Conservation (phyloP, 1,140 invertebrate species). For the Drosophila lowei region DNA sequence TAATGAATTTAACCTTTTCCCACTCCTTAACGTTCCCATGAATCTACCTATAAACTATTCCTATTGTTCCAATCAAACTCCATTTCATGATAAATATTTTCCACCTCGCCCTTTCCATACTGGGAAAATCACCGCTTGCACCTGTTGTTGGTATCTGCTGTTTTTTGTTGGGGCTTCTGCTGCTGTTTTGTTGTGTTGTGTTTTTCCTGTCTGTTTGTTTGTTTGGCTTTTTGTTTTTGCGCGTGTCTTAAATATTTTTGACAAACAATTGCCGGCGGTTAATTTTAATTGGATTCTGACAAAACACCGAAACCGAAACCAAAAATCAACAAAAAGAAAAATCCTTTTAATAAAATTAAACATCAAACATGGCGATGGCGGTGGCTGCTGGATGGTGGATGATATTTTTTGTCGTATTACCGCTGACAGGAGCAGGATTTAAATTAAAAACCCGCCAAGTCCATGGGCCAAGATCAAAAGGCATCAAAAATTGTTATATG, state of each 20-base stretch:
- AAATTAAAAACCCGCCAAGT: slow-evolving; percentile 82
- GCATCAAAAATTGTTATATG: slow-evolving; percentile 68
- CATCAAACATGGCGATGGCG: slow-evolving; percentile 64
- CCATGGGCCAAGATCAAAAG: slow-evolving; percentile 76
- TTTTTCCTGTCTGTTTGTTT: slow-evolving; percentile 15
- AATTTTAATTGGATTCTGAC: slow-evolving; percentile 81
- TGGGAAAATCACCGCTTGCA: slow-evolving; percentile 2
- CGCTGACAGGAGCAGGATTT: slow-evolving; percentile 75
- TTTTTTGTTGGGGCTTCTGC: not conserved
- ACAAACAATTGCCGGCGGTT: slow-evolving; percentile 77
- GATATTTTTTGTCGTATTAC: slow-evolving; percentile 79
- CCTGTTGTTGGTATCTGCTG: slow-evolving; percentile 20
- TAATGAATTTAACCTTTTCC: no score
- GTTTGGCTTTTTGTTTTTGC: slow-evolving; percentile 33
- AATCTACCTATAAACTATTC: no score
- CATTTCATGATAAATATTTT: not conserved
- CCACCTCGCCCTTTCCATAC: not conserved
- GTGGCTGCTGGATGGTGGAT: not conserved
- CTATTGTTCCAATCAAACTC: no score
- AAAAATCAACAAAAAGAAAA: slow-evolving; percentile 59
- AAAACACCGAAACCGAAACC: slow-evolving; percentile 43
- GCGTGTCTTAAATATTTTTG: slow-evolving; percentile 68
- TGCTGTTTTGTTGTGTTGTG: not conserved
- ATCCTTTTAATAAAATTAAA: slow-evolving; percentile 82
- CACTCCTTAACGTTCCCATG: no score